Evolutionary conservation across 2,113 vertebrate genomes (phyloP), one percentile per base, ranked within the genome.

Genomic region (Rhinichthys klamathensis): DNA sequence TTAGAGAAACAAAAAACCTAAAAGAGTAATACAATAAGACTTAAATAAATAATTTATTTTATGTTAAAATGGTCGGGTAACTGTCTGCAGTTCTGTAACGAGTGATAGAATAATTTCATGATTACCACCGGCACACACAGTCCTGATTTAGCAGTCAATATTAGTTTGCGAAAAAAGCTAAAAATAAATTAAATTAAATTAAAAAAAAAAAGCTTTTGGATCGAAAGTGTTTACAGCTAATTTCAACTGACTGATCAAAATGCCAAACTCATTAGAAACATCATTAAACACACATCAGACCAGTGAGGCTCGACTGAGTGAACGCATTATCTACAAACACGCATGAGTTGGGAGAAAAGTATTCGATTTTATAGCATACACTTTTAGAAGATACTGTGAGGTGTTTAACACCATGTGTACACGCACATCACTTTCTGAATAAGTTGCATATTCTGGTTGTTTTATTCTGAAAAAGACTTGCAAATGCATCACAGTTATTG

Each of bases 171-270:
- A 3, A 9, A 2, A 58, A 58, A 58, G 0, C 0, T 1, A 6
- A 1, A n/a, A 60, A 58, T n/a, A 23, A 23, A n/a, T n/a, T n/a
- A n/a, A n/a, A n/a, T n/a, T n/a, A n/a, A 21, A 38, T 38, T 7
- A 70, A 70, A 23, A 70, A 70, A 41, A 41, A 70, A 70, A 41
- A n/a, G 3, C 21, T 41, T 41, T 70, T 12, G 23, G 18, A 41
- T 70, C 11, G 67, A 41, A 41, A 70, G 21, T 12, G 74, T 54
- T 54, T 18, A 75, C 46, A 16, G 46, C 15, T 32, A 30, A 32
- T 51, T 54, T 75, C 73, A 41, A 51, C 73, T 13, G 16, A 51
- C 44, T 75, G 44, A 75, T 30, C 44, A 75, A 51, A 75, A 54
- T 23, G 32, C 9, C 67, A 11, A 38, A 38, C 73, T 54, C 46